Base-by-base conservation (phyloP, 2,797 vertebrate species). In the Balearica regulorum region DNA sequence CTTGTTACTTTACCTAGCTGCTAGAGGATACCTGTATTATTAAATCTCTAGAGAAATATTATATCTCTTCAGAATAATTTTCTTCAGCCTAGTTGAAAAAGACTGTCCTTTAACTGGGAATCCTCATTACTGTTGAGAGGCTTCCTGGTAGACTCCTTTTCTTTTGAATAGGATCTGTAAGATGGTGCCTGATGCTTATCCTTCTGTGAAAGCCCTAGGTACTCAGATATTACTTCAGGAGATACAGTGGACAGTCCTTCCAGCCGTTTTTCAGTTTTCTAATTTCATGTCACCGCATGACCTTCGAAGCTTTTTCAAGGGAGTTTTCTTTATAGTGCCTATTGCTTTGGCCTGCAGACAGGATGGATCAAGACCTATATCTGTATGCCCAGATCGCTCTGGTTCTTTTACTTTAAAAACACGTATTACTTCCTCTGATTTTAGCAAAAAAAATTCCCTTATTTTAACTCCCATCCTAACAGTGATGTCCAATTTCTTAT, bases 351-450 rank as follows among this genome's bases (percentile, higher is more conserved):
- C n/a, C 39, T 66, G 55, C 28, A 80, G 43, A 43, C 41, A 71
- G 43, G 48, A 10, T 64, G 15, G 15, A 26, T 81, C 57, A 70
- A 73, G 35, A 57, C 21, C 46, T 0, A 0, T 22, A 16, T 70
- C 12, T 66, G 10, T 75, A 25, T 37, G 41, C 33, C 68, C n/a
- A 66, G 9, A 24, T 62, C 25, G 46, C 17, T 71, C 62, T 73
- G 35, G 35, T 83, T 85, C 5, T 51, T 87, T 61, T 62, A 3
- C 19, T 77, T 86, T 77, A 66, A 90, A 91, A 81, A 8, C 10
- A 28, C 0, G 1, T 0, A 0, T 85, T 57, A 20, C 0, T 3
- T 35, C 8, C 33, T 33, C 37, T 60, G 4, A 22, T 55, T 80
- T 80, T 31, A 73, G 22, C 4, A 4, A 37, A 29, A 15, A 41